Evolutionary conservation across 1,140 invertebrate species (phyloP).

Genomic region (Heterodera schachtii): DNA sequence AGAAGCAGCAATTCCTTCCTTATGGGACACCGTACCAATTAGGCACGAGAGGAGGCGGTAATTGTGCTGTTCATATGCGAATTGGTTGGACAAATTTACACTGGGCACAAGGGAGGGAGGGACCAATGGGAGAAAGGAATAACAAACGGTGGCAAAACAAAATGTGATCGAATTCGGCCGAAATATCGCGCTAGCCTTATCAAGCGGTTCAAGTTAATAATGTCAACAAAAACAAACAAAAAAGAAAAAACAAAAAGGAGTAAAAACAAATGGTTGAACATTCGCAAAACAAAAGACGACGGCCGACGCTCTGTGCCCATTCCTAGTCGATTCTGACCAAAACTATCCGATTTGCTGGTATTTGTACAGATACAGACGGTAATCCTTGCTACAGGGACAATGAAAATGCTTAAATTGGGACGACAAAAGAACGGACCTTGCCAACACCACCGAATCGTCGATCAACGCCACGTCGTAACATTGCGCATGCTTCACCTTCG

Average conservation of each 20-base stretch:
- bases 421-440: conserved; percentile 64
- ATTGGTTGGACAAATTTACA: background rate
- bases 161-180: background rate
- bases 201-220: background rate
- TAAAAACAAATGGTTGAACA: background rate
- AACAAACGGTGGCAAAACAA: background rate
- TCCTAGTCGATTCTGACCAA: background rate
- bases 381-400: conserved; percentile 81
- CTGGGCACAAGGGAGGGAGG: background rate
- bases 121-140: background rate
- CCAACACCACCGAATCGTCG: conserved; percentile 96
- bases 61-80: background rate
- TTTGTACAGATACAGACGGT: conserved; percentile 69
- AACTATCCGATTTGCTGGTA: conserved; percentile 41
- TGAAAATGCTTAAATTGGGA: background rate
- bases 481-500: conserved; percentile 98
- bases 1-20: background rate
- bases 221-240: conserved; percentile 6
- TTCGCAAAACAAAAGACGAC: background rate
- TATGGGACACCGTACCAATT: background rate
- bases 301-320: background rate
- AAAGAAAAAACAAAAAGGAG: background rate
- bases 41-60: too few relatives aligned
- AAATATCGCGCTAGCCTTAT: background rate
- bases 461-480: conserved; percentile 98